Conservation (phyloP, 2,113 vertebrate species). For the Orientallactaga bullata region DNA sequence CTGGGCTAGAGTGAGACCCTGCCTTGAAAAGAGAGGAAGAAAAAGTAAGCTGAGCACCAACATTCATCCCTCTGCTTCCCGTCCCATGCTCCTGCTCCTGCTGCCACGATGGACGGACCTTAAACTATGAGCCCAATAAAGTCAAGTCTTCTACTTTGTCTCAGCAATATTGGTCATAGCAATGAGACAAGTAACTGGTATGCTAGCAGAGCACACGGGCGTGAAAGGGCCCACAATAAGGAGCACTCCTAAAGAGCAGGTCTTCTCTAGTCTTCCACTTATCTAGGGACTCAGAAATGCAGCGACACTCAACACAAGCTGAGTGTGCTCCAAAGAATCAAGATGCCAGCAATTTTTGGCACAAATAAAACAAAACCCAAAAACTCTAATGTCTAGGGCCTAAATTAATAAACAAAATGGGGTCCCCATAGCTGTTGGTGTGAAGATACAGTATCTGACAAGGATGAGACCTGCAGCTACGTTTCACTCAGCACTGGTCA, state of each 20-base stretch:
- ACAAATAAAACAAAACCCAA: not conserved
- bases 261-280: not conserved
- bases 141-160: not conserved
- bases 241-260: not conserved
- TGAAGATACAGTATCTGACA: not conserved
- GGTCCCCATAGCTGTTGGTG: not conserved
- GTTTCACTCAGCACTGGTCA: constrained; percentile 84
- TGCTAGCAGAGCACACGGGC: fast-evolving
- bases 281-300: not conserved
- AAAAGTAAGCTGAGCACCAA: not conserved
- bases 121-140: not conserved
- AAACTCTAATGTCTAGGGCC: not conserved
- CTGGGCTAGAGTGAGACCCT: too few species aligned
- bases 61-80: not conserved
- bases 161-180: not conserved
- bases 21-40: too few species aligned
- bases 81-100: not conserved
- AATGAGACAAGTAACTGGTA: not conserved
- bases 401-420: not conserved
- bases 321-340: not conserved
- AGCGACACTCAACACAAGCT: not conserved
- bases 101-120: not conserved
- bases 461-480: not conserved
- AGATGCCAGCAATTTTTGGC: not conserved
- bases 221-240: not conserved